These are phyloP conservation scores for Oscheius sp. DNA, from an alignment of 2,888 invertebrate genomes.

Conservation along the genomic window DNA sequence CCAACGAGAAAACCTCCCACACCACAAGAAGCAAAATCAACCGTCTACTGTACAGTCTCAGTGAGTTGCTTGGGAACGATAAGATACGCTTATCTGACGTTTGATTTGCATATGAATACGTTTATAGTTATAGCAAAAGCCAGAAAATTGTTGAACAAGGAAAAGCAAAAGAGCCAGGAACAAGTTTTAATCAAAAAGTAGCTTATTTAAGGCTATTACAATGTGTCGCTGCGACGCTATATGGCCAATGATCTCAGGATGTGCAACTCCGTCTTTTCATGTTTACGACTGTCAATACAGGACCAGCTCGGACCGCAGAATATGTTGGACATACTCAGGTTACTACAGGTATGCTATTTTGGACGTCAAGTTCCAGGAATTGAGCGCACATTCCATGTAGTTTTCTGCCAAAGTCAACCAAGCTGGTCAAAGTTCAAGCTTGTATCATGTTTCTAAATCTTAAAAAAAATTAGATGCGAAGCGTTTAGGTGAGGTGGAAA, in stretches of 20 bases:
- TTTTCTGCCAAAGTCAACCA: too few relatives aligned
- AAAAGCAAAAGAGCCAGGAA: neutral
- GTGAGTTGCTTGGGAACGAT: conserved; percentile 23
- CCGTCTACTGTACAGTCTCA: conserved; percentile 56
- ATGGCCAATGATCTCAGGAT: conserved; percentile 58
- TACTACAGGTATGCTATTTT: conserved; percentile 53
- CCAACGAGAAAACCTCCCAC: conserved; percentile 43
- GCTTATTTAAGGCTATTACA: conserved; percentile 52
- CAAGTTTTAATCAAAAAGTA: too few relatives aligned
- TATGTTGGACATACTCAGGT: conserved; percentile 64
- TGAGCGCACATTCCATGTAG: too few relatives aligned
- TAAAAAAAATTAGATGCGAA: too few relatives aligned
- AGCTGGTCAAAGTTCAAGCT: too few relatives aligned
- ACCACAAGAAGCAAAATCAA: conserved; percentile 55
- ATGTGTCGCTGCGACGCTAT: conserved; percentile 57
- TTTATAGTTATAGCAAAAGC: neutral
- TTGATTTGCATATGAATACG: neutral
- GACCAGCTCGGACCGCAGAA: conserved; percentile 69
- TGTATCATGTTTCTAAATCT: too few relatives aligned
- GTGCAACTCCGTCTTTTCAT: conserved; percentile 56
- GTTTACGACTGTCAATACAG: conserved; percentile 56
- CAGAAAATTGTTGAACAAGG: neutral
- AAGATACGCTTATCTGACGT: neutral
- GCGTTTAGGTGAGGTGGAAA: too few relatives aligned
- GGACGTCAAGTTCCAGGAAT: neutral